Base-by-base conservation (phyloP, 2,113 vertebrate genomes). In the Zosterops japonicus region DNA sequence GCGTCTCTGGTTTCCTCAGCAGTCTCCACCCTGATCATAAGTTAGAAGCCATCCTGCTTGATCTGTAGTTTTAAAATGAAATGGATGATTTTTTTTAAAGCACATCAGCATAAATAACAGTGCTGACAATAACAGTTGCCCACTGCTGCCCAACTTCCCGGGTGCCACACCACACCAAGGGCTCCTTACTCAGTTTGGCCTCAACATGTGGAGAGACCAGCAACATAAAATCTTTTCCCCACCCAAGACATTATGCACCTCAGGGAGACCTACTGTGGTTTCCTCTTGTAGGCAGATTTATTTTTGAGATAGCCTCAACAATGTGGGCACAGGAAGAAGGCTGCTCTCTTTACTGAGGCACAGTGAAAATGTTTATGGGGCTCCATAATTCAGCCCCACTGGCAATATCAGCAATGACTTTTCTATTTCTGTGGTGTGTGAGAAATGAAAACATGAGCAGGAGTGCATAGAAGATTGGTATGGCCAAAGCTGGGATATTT, bases 241-340 rank as follows among this genome's bases (percentile, higher is more conserved):
- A 33, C 23, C 47, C 46, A 81, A 89, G 70, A 35, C 64, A 91
- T 36, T 2, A 0, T 8, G 47, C 4, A 1, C 39, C 50, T 72
- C 56, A 75, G 78, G 12, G 56, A 80, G 85, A 92, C 69, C 53
- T 18, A 47, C 22, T n/a, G 52, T 29, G 70, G 55, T 82, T 93
- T 81, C 65, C 61, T 76, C 70, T 79, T 44, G 70, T 21, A 90
- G 71, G 71, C 63, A 89, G 77, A 42, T 68, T 83, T 76, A 69
- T 87, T 95, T 77, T 22, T 77, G 49, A 82, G 61, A n/a, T 60
- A 84, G 63, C 55, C 71, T 92, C 63, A 89, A 83, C 91, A 89
- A 67, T 25, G 27, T 2, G 5, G 83, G 53, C 80, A 47, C 8
- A 7, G 7, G 49, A 53, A 64, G 28, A 80, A 94, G 65, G 77